Base-by-base conservation (phyloP, 2,888 invertebrate genomes). In the Muscina levida region DNA sequence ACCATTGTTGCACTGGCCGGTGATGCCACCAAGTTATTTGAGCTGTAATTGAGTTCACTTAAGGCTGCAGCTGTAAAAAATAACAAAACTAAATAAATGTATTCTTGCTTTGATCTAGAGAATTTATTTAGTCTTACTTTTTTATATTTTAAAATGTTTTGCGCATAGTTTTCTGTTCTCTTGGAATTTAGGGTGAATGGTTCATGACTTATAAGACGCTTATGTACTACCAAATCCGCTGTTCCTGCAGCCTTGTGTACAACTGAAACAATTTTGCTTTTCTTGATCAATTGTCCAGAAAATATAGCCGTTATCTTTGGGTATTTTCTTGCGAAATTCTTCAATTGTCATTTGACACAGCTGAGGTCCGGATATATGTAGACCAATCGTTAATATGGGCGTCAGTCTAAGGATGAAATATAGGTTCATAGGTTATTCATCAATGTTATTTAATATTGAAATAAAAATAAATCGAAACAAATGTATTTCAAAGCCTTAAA, bases 221-320 rank as follows among this genome's bases (percentile, higher is more conserved):
- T 83, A 17, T 83, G 39, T 24, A 88, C 87, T 5, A 26, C 8
- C 1, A 79, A 22, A 0, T 82, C 82, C 11, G 48, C 83, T 22
- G 8, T 72, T 70, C 89, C 88, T 6, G 81, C 87, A 26, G 84
- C 85, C 62, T 88, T 88, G 72, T 89, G 89, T 11, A 90, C 91
- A 92, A 95, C 87, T n/a, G n/a, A n/a, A n/a, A n/a, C n/a, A n/a
- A n/a, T n/a, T n/a, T n/a, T n/a, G n/a, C n/a, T n/a, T n/a, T 97
- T 97, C 83, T 96, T 92, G 1, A 98, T 91, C 66, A 98, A 91
- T 89, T 98, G 97, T 98, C 97, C 97, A 98, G 88, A 98, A 97
- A 3, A 97, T 91, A 87, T 97, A 97, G 0, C 95, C 95, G 0
- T 96, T 95, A 89, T 98, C 98, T 0, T 93, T 92, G 0, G 88